Conservation (phyloP, 2,888 invertebrate genomes). For the Drosophila vallismaia region DNA sequence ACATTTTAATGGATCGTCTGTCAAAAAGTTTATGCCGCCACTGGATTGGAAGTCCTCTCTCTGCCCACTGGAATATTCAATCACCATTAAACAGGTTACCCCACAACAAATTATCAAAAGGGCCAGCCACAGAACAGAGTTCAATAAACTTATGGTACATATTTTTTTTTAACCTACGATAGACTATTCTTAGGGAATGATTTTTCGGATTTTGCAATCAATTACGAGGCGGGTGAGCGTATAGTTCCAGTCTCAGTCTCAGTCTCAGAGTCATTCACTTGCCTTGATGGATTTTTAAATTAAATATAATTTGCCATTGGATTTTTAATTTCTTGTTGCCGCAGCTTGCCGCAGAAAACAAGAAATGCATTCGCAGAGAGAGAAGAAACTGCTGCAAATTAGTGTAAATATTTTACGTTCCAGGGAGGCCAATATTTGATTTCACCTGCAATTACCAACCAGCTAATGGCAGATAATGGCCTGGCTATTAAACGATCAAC, state of each 20-base stretch:
- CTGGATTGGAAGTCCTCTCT: neutral
- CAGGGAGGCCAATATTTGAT: conserved; percentile 30
- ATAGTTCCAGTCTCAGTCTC: conserved; percentile 2
- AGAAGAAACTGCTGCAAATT: conserved; percentile 24
- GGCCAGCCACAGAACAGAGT: neutral
- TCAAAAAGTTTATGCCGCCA: conserved; percentile 46
- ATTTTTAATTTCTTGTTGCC: conserved; percentile 23
- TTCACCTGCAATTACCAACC: conserved; percentile 26
- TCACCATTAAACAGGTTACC: neutral
- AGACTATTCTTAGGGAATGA: neutral
- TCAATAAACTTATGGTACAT: neutral
- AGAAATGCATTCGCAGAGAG: conserved; percentile 11
- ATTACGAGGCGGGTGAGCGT: conserved; percentile 21
- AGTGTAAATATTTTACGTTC: conserved; percentile 41
- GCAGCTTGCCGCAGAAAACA: neutral
- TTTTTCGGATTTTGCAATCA: conserved; percentile 14
- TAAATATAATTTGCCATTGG: conserved; percentile 42
- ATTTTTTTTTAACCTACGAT: no score
- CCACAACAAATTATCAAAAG: conserved; percentile 1
- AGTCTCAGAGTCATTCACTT: conserved; percentile 3
- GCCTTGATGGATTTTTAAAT: conserved; percentile 41
- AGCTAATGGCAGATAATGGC: conserved; percentile 18
- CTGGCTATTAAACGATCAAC: conserved; percentile 23
- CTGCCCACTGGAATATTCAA: neutral
- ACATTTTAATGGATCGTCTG: conserved; percentile 73